Evolutionary conservation across 2,797 vertebrate genomes (phyloP), one percentile per base, ranked within the genome.

Genomic region (Manis crassicaudata): DNA sequence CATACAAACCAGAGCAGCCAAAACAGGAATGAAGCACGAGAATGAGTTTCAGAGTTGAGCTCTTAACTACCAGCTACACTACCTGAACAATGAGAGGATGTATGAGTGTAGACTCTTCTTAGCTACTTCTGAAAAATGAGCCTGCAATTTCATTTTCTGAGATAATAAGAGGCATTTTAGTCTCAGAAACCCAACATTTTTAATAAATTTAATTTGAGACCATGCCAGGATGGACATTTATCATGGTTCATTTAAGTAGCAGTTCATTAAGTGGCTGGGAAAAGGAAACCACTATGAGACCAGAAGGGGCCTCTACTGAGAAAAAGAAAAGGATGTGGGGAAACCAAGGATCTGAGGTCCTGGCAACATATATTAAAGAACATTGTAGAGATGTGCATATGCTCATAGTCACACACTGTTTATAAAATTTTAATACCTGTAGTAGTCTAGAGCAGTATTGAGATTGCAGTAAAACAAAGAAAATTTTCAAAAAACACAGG

Each of bases 171-270:
- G 65, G 76, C 16, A 32, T 92, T 95, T 97, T 90, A 87, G 40
- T 73, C 25, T 63, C 72, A 92, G 87, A 11, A 76, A 88, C 56
- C 43, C 70, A 92, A 95, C 35, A 88, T 86, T 92, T 94, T 79
- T 94, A 96, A 97, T 92, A 73, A 81, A 92, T 96, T 97, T 96
- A 94, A 97, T 96, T 86, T 96, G 89, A 95, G 83, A 94, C 32
- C 81, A 81, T 92, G 89, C 58, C 73, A 92, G 68, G 60, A 95
- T 27, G 94, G 86, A 56, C 81, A 96, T 96, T 97, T 95, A 96
- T 97, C 76, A 94, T 72, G 87, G 46, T 90, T 94, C 97, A 96
- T 92, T 96, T 96, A 96, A 94, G 72, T 75, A 96, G 63, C 79
- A 92, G 54, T 58, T 97, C 91, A 96, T 95, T 97, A 96, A 92